phyloP scores from a whole-genome alignment of 2,888 invertebrate species.

The Epicampocera succincta region DNA sequence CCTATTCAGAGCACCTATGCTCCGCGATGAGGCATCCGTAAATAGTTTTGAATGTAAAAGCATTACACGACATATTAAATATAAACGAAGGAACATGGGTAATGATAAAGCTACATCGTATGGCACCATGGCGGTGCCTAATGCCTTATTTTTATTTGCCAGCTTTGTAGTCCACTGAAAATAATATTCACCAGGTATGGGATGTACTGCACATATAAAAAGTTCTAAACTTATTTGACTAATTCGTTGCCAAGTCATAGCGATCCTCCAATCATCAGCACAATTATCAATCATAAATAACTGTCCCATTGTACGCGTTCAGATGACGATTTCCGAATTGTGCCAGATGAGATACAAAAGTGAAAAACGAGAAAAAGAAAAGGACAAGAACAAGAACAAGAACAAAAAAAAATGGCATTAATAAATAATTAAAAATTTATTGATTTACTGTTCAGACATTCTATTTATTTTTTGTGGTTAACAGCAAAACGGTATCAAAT shows the following conservation, averaged over 20 bases:
- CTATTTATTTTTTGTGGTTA: constrained; percentile 37
- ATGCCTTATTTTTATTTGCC: constrained; percentile 91
- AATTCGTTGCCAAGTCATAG: constrained; percentile 99
- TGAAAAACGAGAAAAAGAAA: constrained; percentile 53
- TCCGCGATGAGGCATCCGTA: constrained; percentile 99
- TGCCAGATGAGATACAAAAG: not conserved
- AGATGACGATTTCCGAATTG: not conserved
- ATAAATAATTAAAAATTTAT: constrained; percentile 76
- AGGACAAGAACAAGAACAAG: constrained; percentile 12
- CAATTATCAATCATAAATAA: constrained; percentile 99
- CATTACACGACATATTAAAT: constrained; percentile 99
- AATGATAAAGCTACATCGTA: constrained; percentile 98
- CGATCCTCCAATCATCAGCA: constrained; percentile 99
- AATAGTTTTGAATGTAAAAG: constrained; percentile 99
- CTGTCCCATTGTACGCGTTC: constrained; percentile 83
- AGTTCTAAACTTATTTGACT: constrained; percentile 95
- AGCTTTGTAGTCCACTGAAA: constrained; percentile 98
- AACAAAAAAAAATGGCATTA: constrained; percentile 74
- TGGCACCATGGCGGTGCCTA: constrained; percentile 89
- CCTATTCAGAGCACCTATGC: constrained; percentile 98
- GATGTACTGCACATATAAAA: constrained; percentile 98
- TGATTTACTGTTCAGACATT: constrained; percentile 73
- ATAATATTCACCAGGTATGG: constrained; percentile 97
- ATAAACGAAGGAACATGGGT: constrained; percentile 99
- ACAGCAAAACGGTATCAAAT: constrained; percentile 22